Percentiles rank a stretch among this genome's conserved stretches.
Conservation (phyloP, 2,888 invertebrate species). For the Leucoma salicis region DNA sequence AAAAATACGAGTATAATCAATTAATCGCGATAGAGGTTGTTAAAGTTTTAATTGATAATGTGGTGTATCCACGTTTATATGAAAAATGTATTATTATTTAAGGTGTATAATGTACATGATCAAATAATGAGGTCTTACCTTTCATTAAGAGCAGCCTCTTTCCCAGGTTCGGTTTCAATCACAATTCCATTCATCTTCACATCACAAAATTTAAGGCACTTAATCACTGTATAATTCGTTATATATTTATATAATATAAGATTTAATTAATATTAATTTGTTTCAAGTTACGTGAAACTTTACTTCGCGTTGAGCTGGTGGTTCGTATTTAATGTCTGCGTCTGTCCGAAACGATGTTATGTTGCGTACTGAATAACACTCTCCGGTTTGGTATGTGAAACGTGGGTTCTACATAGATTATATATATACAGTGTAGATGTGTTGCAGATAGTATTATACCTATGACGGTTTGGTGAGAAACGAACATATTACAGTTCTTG, state of each 20-base stretch:
- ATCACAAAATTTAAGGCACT: slow-evolving; percentile 39
- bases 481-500: too few relatives aligned
- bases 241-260: slow-evolving; percentile 10
- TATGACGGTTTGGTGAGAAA: background rate
- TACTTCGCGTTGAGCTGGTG: slow-evolving; percentile 23
- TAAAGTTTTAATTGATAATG: too few relatives aligned
- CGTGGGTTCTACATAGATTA: slow-evolving; percentile 34
- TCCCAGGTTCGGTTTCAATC: slow-evolving; percentile 40
- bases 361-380: slow-evolving; percentile 17
- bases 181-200: slow-evolving; percentile 53
- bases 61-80: too few relatives aligned
- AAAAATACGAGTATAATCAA: too few relatives aligned
- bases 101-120: too few relatives aligned
- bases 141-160: slow-evolving; percentile 51
- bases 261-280: slow-evolving; percentile 4
- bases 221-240: slow-evolving; percentile 16
- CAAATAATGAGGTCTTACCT: slow-evolving; percentile 35
- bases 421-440: slow-evolving; percentile 21
- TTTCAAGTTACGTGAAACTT: slow-evolving; percentile 33
- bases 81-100: too few relatives aligned
- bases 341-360: slow-evolving; percentile 9
- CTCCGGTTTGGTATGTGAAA: slow-evolving; percentile 19
- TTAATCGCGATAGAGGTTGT: too few relatives aligned
- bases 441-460: background rate
- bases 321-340: slow-evolving; percentile 11